Evolutionary conservation across 2,797 vertebrate genomes (phyloP).

Genomic region (Enteromius viviparus): DNA sequence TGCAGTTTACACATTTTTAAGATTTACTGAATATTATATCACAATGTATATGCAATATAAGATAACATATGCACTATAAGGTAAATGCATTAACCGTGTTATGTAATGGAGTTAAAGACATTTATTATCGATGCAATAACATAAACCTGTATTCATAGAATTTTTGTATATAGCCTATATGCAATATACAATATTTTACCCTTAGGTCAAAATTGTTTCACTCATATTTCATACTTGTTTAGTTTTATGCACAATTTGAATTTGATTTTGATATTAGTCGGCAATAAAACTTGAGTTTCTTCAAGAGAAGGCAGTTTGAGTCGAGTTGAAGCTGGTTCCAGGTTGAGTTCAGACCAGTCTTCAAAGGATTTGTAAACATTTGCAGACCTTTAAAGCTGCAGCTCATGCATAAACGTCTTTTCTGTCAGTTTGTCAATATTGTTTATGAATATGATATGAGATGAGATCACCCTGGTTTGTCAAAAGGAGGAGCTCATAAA

Average conservation of each 20-base stretch:
- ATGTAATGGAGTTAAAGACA: neutral
- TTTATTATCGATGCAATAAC: neutral
- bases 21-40: neutral
- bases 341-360: neutral
- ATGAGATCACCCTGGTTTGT: neutral
- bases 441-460: neutral
- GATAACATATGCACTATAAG: neutral
- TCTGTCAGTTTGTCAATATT: neutral
- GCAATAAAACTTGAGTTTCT: neutral
- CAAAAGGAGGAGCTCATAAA: slow-evolving; percentile 1
- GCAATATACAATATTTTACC: neutral
- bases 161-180: neutral
- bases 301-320: neutral
- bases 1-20: neutral
- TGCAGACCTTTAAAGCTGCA: neutral
- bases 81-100: neutral
- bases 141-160: neutral
- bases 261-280: neutral
- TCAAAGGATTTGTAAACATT: neutral
- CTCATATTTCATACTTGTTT: neutral
- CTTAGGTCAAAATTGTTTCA: neutral
- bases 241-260: neutral
- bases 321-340: neutral
- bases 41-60: neutral
- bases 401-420: neutral